phyloP scores from a whole-genome alignment of 2,888 invertebrate species.

The Poecilus cupreus region DNA sequence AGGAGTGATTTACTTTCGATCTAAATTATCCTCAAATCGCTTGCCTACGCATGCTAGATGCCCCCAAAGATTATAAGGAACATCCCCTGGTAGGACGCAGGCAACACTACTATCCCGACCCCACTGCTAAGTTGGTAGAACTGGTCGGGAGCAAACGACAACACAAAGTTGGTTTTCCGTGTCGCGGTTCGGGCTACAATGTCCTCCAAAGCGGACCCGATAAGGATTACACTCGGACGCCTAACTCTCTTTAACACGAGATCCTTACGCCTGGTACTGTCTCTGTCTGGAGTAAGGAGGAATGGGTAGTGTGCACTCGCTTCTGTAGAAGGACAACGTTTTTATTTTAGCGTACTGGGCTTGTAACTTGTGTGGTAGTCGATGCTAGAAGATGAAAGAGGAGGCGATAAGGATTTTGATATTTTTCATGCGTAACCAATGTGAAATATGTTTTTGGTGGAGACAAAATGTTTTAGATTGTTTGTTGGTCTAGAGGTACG shows the following conservation, averaged over 20 bases:
- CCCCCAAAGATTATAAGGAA: not conserved
- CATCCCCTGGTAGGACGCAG: not conserved
- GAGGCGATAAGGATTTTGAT: not conserved
- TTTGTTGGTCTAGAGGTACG: no score
- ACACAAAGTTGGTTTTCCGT: slow-evolving; percentile 61
- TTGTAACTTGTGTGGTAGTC: no score
- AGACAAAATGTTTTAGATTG: no score
- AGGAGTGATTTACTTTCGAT: no score
- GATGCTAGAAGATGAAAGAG: not conserved
- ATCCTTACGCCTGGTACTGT: not conserved
- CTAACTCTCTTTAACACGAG: slow-evolving; percentile 42
- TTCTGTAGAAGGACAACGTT: slow-evolving; percentile 2
- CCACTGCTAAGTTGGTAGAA: slow-evolving; percentile 15
- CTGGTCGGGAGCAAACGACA: slow-evolving; percentile 50
- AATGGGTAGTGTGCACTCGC: not conserved
- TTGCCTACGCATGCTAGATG: not conserved
- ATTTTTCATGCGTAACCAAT: no score
- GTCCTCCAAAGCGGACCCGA: slow-evolving; percentile 48
- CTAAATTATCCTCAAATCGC: not conserved
- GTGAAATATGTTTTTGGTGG: no score
- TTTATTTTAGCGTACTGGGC: slow-evolving; percentile 19
- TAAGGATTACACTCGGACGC: slow-evolving; percentile 60
- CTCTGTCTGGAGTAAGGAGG: not conserved
- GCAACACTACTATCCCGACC: not conserved
- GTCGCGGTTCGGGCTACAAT: slow-evolving; percentile 58